Base-by-base conservation (phyloP, 2,113 vertebrate genomes). In the Ameiurus melas region DNA sequence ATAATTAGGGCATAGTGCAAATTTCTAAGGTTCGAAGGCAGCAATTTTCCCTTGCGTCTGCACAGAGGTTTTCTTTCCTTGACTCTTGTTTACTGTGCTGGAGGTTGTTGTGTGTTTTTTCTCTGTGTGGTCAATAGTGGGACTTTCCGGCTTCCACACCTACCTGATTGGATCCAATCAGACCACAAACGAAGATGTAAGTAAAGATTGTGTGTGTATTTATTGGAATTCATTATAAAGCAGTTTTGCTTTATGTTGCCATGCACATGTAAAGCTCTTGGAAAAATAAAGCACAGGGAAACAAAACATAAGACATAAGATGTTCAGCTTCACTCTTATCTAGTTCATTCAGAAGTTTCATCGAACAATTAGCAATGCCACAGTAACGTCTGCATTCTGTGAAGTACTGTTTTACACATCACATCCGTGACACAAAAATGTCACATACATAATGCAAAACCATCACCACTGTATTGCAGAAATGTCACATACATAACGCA, bases 131-230 rank as follows among this genome's bases (percentile, higher is more conserved):
- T 99, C 98, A 66, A 99, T 99, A 89, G 97, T 99, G 84, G 98
- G 98, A 83, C 97, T 99, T 90, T 99, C 98, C 60, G 98, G 98
- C 83, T 99, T 99, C 96, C 98, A 99, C 94, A 99, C 98, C 0
- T 99, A 99, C 94, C 95, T 99, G 93, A 98, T 99, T 95, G 98
- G 98, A 95, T 99, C 98, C 94, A 99, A 99, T 96, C 98, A 99
- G 97, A 99, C 98, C 66, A 99, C 98, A 64, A 99, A 99, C 83
- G 98, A 99, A 95, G 98, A 99, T 75, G 98, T 99, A 95, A 99
- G 98, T 97, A 93, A 64, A 78, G 7, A 8, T 3, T 81, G 78
- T 81, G 39, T 47, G 73, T 47, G 71, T 73, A 0, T 43, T 43
- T 77, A 27, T 71, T 39, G 33, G 22, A 77, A 47, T 77, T 47